phyloP scores from a whole-genome alignment of 2,797 vertebrate species.

The Ctenopoma kingsleyae region DNA sequence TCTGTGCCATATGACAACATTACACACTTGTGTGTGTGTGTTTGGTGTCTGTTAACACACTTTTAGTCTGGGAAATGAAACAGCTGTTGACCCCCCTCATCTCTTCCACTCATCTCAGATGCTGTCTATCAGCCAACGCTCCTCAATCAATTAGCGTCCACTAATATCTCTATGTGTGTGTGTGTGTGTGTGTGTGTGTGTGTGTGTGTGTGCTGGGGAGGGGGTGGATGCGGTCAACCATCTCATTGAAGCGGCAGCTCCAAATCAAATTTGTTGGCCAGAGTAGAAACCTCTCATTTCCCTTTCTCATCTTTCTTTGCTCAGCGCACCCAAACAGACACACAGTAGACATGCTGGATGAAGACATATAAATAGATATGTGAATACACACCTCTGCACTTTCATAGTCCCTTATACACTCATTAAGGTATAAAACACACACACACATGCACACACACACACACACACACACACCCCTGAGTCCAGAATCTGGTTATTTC shows the following conservation, averaged over 20 bases:
- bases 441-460: neutral
- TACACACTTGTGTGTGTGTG: conserved; percentile 27
- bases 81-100: conserved; percentile 77
- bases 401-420: neutral
- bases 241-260: conserved; percentile 68
- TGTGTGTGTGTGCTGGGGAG: conserved; percentile 25
- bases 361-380: conserved; percentile 15
- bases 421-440: neutral
- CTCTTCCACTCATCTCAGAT: conserved; percentile 58
- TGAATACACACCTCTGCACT: neutral
- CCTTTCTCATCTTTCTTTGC: conserved; percentile 64
- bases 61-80: conserved; percentile 80
- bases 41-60: conserved; percentile 47
- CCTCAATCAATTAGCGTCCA: conserved; percentile 84
- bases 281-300: conserved; percentile 65
- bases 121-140: conserved; percentile 75
- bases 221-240: conserved; percentile 67
- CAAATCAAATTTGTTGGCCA: conserved; percentile 80
- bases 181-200: conserved; percentile 29
- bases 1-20: conserved; percentile 43
- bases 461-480: conserved; percentile 8
- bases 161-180: conserved; percentile 64
- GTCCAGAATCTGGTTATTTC: conserved; percentile 60
- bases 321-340: conserved; percentile 15
- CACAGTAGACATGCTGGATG: conserved; percentile 10